Conservation (phyloP, 2,113 vertebrate genomes). For the Varanus salvator region DNA sequence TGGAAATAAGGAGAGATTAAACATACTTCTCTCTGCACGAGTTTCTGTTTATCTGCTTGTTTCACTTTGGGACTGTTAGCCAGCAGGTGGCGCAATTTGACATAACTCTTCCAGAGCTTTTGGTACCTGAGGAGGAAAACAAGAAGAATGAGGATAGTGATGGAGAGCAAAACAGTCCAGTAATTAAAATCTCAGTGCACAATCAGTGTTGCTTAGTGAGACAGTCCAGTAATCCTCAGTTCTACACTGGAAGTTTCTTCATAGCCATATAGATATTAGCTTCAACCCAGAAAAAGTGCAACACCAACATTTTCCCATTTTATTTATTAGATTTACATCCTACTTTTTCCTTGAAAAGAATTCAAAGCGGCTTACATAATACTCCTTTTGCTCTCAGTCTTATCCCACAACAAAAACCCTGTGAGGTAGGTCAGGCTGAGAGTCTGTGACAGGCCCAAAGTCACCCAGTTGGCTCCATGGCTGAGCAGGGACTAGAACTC, state of each 20-base stretch:
- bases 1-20: neutral
- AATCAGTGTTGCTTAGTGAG: neutral
- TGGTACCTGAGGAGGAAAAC: constrained; percentile 86
- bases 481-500: too few species aligned
- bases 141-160: too few species aligned
- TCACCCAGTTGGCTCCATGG: too few species aligned
- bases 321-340: too few species aligned
- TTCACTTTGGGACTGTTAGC: constrained; percentile 99
- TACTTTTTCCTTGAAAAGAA: too few species aligned
- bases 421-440: too few species aligned
- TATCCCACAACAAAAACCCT: too few species aligned
- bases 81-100: constrained; percentile 96
- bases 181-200: neutral
- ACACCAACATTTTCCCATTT: neutral
- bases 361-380: too few species aligned
- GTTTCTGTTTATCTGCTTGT: constrained; percentile 98
- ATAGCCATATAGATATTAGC: neutral
- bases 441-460: too few species aligned
- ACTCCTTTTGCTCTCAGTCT: too few species aligned
- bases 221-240: neutral
- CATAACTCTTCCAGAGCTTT: constrained; percentile 99
- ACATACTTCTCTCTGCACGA: constrained; percentile 94
- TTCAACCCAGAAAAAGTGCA: too few species aligned
- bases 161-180: neutral
- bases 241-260: neutral